A percentile compares a stretch with the other conserved stretches of the same genome.
These are phyloP conservation scores for Alcis repandata DNA, from an alignment of 2,888 invertebrate genomes.

Conservation along the genomic window DNA sequence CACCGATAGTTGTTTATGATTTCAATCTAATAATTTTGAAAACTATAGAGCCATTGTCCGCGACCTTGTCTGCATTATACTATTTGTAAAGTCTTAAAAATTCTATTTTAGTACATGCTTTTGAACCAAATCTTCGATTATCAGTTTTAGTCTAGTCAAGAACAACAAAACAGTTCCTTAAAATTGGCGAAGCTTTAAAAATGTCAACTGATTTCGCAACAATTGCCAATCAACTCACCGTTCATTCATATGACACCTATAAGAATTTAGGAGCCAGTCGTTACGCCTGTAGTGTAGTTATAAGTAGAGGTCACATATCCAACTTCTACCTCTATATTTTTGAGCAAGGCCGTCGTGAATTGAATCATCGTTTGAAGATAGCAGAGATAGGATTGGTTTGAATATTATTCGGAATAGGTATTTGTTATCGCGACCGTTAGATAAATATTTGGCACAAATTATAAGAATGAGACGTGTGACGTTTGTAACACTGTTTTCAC, in stretches of 20 bases:
- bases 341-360: slow-evolving; percentile 7
- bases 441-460: neutral
- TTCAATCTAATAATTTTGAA: too few relatives aligned
- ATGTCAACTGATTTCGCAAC: too few relatives aligned
- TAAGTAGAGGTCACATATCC: slow-evolving; percentile 7
- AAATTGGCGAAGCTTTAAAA: too few relatives aligned
- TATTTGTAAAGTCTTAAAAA: too few relatives aligned
- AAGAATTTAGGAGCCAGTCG: slow-evolving; percentile 3
- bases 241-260: neutral
- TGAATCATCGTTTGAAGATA: slow-evolving; percentile 12
- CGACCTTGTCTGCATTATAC: too few relatives aligned
- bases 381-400: slow-evolving; percentile 13
- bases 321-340: slow-evolving; percentile 7
- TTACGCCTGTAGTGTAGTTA: neutral
- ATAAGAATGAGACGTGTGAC: too few relatives aligned
- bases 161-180: too few relatives aligned
- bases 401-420: neutral
- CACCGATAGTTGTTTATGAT: neutral
- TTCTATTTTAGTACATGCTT: too few relatives aligned
- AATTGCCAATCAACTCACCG: neutral
- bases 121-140: too few relatives aligned
- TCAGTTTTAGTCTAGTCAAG: too few relatives aligned
- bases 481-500: neutral
- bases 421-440: slow-evolving; percentile 14
- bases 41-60: too few relatives aligned